Conservation (phyloP, 2,888 invertebrate species). For the Andrena fulva region DNA sequence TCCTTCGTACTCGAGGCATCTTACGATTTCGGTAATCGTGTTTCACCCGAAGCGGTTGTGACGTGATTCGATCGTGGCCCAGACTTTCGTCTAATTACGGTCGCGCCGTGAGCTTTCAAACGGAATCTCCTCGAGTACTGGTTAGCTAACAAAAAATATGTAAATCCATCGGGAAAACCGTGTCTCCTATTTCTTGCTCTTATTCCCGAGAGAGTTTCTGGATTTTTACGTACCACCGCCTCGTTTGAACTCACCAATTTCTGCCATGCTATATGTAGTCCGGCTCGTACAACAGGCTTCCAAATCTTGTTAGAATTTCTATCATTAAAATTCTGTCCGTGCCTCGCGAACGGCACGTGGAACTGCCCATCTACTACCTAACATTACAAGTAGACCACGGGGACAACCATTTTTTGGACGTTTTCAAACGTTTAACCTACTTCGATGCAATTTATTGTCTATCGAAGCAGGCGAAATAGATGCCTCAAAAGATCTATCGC, state of each 20-base stretch:
- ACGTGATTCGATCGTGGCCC: slow-evolving; percentile 9
- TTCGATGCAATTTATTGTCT: slow-evolving; percentile 10
- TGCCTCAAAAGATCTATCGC: neutral
- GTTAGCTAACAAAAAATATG: neutral
- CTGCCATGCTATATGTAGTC: slow-evolving; percentile 1
- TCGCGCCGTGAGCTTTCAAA: slow-evolving; percentile 3
- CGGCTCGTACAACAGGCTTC: slow-evolving; percentile 4
- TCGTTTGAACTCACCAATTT: neutral
- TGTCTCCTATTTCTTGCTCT: too few species aligned
- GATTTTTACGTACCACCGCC: neutral
- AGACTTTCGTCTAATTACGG: neutral
- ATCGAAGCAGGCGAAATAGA: neutral
- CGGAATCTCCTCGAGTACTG: neutral
- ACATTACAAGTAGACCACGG: slow-evolving; percentile 33
- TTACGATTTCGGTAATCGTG: slow-evolving; percentile 39
- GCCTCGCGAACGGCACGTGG: slow-evolving; percentile 17
- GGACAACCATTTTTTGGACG: neutral
- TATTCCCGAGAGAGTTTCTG: too few species aligned
- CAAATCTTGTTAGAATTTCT: slow-evolving; percentile 25
- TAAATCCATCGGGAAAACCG: neutral
- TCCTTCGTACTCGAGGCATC: slow-evolving; percentile 21
- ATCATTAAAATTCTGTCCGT: slow-evolving; percentile 35
- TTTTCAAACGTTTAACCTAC: slow-evolving; percentile 22
- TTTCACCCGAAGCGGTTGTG: slow-evolving; percentile 5
- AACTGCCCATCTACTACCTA: slow-evolving; percentile 16